Conservation (phyloP, 2,797 vertebrate genomes). For the Mastacembelus armatus region DNA sequence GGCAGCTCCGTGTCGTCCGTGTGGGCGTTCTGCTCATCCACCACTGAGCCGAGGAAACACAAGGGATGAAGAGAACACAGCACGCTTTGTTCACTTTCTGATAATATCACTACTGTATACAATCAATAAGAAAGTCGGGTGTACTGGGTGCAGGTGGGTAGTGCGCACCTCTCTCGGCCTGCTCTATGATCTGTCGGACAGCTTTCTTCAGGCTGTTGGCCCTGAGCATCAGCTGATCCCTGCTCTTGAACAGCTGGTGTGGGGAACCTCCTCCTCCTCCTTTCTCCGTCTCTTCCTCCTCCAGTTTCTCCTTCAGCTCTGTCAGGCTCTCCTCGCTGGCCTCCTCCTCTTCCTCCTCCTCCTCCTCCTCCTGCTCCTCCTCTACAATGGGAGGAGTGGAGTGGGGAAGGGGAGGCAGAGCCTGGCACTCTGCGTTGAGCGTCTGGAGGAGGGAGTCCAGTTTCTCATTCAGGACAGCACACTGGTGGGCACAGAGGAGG, state of each 20-base stretch:
- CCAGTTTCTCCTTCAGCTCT: conserved; percentile 90
- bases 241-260: conserved; percentile 87
- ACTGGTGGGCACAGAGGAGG: conserved; percentile 76
- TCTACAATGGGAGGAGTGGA: conserved; percentile 88
- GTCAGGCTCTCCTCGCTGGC: conserved; percentile 91
- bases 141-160: background rate
- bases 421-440: conserved; percentile 88
- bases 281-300: conserved; percentile 86
- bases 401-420: conserved; percentile 77
- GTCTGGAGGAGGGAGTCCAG: conserved; percentile 93
- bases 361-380: conserved; percentile 83
- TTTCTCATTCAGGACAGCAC: conserved; percentile 94
- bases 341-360: conserved; percentile 83
- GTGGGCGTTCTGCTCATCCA: conserved; percentile 93
- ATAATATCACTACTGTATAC: no score
- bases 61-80: no score
- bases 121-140: no score
- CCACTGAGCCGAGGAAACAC: conserved; percentile 78
- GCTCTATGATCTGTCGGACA: conserved; percentile 95
- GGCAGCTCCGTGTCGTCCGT: conserved; percentile 87
- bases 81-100: background rate
- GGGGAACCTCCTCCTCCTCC: conserved; percentile 62
- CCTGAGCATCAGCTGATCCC: conserved; percentile 93
- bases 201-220: conserved; percentile 99
- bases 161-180: conserved; percentile 92